Conservation (phyloP, 2,888 invertebrate genomes). For the Steromphala cineraria region DNA sequence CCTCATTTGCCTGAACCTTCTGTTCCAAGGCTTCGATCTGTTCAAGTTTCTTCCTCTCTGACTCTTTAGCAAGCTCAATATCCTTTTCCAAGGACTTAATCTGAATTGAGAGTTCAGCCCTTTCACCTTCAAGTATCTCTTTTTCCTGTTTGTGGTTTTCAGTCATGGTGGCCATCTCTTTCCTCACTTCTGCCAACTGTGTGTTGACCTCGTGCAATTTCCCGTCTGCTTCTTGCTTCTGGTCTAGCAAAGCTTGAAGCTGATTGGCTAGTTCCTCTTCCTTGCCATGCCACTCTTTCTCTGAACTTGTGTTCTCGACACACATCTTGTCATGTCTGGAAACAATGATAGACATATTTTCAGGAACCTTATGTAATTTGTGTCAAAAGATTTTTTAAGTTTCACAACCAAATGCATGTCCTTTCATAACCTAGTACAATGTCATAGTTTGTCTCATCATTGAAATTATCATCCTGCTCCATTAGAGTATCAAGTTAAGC, state of each 20-base stretch:
- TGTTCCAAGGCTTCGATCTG: slow-evolving; percentile 31
- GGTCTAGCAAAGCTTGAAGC: slow-evolving; percentile 33
- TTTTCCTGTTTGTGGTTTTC: slow-evolving; percentile 18
- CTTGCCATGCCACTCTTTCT: slow-evolving; percentile 46
- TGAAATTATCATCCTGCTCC: too few relatives aligned
- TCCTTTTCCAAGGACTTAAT: slow-evolving; percentile 37
- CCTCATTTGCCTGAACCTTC: slow-evolving; percentile 30
- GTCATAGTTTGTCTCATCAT: too few relatives aligned
- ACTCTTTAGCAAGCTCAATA: slow-evolving; percentile 28
- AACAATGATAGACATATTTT: not conserved
- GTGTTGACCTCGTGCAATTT: slow-evolving; percentile 33
- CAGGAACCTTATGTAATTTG: too few relatives aligned
- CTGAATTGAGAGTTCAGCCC: slow-evolving; percentile 33
- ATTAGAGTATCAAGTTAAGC: too few relatives aligned
- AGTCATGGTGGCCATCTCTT: not conserved
- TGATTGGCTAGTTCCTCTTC: slow-evolving; percentile 43
- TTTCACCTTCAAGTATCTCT: slow-evolving; percentile 23
- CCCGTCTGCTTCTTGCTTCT: slow-evolving; percentile 31
- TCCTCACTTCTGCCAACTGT: slow-evolving; percentile 17
- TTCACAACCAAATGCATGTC: too few relatives aligned
- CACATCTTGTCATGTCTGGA: slow-evolving; percentile 58
- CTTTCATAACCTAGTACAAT: too few relatives aligned
- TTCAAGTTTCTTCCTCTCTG: slow-evolving; percentile 29
- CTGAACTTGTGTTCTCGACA: slow-evolving; percentile 46
- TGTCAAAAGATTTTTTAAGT: too few relatives aligned